A percentile compares a stretch with the other conserved stretches of the same genome.
These are phyloP conservation scores for Acrocephalus kingi DNA, from an alignment of 2,113 vertebrate genomes.

Conservation along the genomic window DNA sequence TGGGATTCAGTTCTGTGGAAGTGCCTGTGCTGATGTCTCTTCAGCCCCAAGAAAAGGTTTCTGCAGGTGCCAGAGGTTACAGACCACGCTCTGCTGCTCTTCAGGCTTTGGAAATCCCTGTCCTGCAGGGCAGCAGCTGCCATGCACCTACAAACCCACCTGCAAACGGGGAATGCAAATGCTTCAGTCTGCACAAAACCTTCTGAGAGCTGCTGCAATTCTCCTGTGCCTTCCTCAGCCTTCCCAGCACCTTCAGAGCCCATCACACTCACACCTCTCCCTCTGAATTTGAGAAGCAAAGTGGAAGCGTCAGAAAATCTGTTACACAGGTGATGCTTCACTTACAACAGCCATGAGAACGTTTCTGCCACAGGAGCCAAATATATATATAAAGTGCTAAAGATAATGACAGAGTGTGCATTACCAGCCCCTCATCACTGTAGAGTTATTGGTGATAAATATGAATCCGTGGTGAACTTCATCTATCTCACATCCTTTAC, in stretches of 20 bases:
- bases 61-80: neutral
- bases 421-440: slow-evolving; percentile 29
- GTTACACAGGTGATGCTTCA: slow-evolving; percentile 65
- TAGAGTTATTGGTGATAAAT: neutral
- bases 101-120: neutral
- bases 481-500: neutral
- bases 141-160: neutral
- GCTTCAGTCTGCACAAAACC: neutral
- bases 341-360: slow-evolving; percentile 55
- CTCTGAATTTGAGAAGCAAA: slow-evolving; percentile 9
- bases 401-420: slow-evolving; percentile 60
- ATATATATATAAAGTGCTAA: slow-evolving; percentile 65
- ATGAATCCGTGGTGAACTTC: neutral
- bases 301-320: slow-evolving; percentile 48
- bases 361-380: slow-evolving; percentile 46
- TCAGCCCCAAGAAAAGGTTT: neutral
- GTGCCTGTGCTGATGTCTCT: neutral
- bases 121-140: neutral
- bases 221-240: neutral
- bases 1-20: neutral
- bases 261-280: neutral
- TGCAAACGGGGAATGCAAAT: neutral
- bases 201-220: slow-evolving; percentile 5
- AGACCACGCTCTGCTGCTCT: accelerated
- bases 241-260: slow-evolving; percentile 13